Conservation (phyloP, 53 echinoderm and acorn worm species). For the Mesocentrotus franciscanus region DNA sequence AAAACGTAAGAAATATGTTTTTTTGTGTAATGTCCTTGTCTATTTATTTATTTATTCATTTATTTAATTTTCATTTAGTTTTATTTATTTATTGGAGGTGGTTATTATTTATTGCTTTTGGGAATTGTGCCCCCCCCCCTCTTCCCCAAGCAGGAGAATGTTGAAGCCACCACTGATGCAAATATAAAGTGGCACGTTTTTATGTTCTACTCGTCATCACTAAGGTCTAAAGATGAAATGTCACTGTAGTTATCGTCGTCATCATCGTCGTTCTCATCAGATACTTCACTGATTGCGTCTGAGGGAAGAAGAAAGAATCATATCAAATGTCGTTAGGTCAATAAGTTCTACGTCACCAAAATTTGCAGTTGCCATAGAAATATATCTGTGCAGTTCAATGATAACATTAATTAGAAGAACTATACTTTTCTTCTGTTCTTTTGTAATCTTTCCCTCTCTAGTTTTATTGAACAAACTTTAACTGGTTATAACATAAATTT, state of each 20-base stretch:
- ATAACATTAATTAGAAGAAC: neutral
- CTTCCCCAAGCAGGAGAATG: too few relatives aligned
- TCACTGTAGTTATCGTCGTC: conserved; percentile 33
- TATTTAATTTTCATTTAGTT: too few relatives aligned
- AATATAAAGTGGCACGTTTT: neutral
- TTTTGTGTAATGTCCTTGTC: too few relatives aligned
- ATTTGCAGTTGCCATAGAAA: neutral
- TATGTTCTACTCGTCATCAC: conserved; percentile 46
- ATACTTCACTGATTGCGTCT: conserved; percentile 66
- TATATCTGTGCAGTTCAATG: neutral
- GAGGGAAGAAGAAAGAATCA: neutral
- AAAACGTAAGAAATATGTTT: too few relatives aligned
- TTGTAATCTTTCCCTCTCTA: neutral
- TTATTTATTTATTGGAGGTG: too few relatives aligned
- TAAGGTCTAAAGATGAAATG: conserved; percentile 54
- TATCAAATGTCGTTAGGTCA: neutral
- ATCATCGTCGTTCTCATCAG: conserved; percentile 43
- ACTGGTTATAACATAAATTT: too few relatives aligned
- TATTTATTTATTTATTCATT: too few relatives aligned
- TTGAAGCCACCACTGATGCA: neutral
- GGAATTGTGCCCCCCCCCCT: too few relatives aligned
- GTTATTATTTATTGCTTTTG: too few relatives aligned
- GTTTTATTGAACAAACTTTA: too few relatives aligned
- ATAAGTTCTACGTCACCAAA: neutral
- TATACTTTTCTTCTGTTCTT: neutral